Base-by-base conservation (phyloP, 2,888 invertebrate genomes). In the Petrolisthes manimaculis region DNA sequence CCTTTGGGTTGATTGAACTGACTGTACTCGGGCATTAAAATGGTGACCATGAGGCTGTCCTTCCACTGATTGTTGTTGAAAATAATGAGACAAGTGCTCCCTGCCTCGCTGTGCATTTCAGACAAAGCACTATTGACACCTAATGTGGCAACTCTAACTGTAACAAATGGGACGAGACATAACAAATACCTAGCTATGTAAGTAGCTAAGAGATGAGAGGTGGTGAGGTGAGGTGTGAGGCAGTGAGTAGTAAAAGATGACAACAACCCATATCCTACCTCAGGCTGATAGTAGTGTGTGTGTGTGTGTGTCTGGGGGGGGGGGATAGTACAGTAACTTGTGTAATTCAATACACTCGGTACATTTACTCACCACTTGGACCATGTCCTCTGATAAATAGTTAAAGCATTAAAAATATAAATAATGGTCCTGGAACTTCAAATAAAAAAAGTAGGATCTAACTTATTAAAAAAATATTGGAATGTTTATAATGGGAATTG, bases 151-250 rank as follows among this genome's bases (percentile, higher is more conserved):
- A 81, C 18, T 24, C 67, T 37, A 81, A 67, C n/a, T 56, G 79
- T 51, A 79, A n/a, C 54, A 55, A 79, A 77, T 77, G 77, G 77
- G 77, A 77, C 37, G 37, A 51, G 77, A 77, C 77, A 37, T 53
- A 53, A 51, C 53, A 77, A 77, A 77, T 53, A 37, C 53, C 77
- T 53, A 51, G 14, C 53, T 77, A 51, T 77, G 51, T 56, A 54
- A 81, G 67, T 81, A 67, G 37, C 67, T 81, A 54, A 37, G 14
- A 56, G 61, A 81, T 37, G 81, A 67, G 67, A 81, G 71, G 37
- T 81, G 81, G 81, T 37, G 67, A 81, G 71, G 37, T 81, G 81
- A 81, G 67, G 81, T 67, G 81, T 67, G 37, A 53, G 81, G 81
- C 81, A 81, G 67, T 81, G 81, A 67, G 67, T 24, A 56, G 80